A percentile compares a stretch with the other conserved stretches of the same genome.
Evolutionary conservation across 2,888 invertebrate species (phyloP).

Genomic region (Micoletzkya japonica): DNA sequence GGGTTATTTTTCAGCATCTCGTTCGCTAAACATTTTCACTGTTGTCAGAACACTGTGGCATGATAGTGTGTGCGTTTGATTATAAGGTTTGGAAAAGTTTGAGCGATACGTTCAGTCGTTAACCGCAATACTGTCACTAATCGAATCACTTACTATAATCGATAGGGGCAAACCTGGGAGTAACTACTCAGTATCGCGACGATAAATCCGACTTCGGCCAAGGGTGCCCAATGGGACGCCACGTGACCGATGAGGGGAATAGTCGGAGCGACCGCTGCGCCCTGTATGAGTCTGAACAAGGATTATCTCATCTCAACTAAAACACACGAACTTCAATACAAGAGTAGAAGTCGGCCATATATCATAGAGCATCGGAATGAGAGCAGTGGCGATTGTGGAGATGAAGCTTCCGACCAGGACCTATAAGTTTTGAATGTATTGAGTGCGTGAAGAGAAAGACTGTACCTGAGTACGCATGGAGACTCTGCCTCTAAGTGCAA

Average conservation of each 20-base stretch:
- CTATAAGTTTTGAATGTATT: conserved; percentile 1
- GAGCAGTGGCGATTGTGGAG: conserved; percentile 26
- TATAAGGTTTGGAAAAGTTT: not conserved
- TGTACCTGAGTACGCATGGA: conserved; percentile 12
- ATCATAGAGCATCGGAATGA: conserved; percentile 25
- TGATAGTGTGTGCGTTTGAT: not conserved
- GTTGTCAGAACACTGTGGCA: too few relatives aligned
- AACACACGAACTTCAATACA: conserved; percentile 18
- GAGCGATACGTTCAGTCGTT: not conserved
- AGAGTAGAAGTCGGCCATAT: conserved; percentile 26
- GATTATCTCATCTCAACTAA: too few relatives aligned
- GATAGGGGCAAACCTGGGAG: conserved; percentile 31
- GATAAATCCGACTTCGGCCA: conserved; percentile 35
- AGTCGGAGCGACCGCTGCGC: conserved; percentile 32
- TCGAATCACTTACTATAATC: not conserved
- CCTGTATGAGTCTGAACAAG: conserved; percentile 32
- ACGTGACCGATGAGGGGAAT: conserved; percentile 37
- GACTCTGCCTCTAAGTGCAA: conserved; percentile 4
- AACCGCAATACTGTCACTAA: not conserved
- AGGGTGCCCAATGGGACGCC: conserved; percentile 34
- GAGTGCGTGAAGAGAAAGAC: not conserved
- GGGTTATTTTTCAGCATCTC: too few relatives aligned
- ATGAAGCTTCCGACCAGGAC: conserved; percentile 22
- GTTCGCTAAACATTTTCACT: too few relatives aligned
- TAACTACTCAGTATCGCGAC: conserved; percentile 34